Conservation (phyloP, 2,797 vertebrate species). For the Phrynocephalus vlangalii region DNA sequence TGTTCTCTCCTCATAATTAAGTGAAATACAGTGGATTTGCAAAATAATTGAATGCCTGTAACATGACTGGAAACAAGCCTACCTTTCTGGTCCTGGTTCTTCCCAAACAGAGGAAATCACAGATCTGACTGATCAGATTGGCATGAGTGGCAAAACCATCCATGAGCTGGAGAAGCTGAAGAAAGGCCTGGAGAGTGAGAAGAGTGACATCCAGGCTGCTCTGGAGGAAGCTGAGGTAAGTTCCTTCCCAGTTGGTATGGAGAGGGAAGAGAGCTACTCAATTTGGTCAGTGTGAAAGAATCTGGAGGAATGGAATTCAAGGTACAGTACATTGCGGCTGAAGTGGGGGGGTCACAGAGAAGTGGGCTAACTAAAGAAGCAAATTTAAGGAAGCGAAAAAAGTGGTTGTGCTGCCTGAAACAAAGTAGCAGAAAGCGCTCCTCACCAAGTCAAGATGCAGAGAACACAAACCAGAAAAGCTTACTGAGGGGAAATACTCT, state of each 20-base stretch:
- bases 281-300: neutral
- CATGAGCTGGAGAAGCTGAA: constrained; percentile 94
- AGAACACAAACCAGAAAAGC: neutral
- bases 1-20: neutral
- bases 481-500: neutral
- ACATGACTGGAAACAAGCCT: accelerated
- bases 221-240: constrained; percentile 92
- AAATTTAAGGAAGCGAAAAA: neutral
- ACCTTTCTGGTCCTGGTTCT: constrained; percentile 3
- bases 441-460: neutral
- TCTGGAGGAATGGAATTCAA: neutral
- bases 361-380: neutral
- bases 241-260: neutral
- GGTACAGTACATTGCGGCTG: neutral
- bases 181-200: constrained; percentile 89
- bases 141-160: constrained; percentile 88
- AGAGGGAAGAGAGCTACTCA: neutral
- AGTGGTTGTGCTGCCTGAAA: neutral
- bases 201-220: constrained; percentile 90
- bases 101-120: constrained; percentile 87
- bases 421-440: neutral
- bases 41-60: neutral
- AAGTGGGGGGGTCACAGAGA: neutral
- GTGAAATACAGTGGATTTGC: neutral
- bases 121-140: constrained; percentile 91